Conservation (phyloP, 2,888 invertebrate species). For the Cremastinae sp. region DNA sequence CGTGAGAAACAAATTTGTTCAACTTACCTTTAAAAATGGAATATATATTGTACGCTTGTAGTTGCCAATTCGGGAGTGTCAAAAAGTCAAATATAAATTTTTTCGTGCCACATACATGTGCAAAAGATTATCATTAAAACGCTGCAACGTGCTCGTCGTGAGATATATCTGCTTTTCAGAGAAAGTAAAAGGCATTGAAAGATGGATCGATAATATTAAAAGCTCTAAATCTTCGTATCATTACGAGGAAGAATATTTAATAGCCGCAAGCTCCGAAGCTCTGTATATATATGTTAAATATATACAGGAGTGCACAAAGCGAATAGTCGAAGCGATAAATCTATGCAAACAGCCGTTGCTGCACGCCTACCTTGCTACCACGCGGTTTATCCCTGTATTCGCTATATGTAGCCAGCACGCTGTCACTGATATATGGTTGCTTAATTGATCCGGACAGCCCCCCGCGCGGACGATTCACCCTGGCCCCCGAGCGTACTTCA, state of each 20-base stretch:
- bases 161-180: too few species aligned
- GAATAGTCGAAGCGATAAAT: constrained; percentile 44
- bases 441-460: constrained; percentile 60
- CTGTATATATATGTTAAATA: too few species aligned
- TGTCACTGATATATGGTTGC: constrained; percentile 58
- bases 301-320: constrained; percentile 38
- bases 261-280: constrained; percentile 6
- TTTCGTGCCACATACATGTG: too few species aligned
- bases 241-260: constrained; percentile 11
- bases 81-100: too few species aligned
- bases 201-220: too few species aligned
- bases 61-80: too few species aligned
- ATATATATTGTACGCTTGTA: too few species aligned
- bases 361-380: constrained; percentile 41
- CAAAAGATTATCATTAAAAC: too few species aligned
- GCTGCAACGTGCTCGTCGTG: too few species aligned
- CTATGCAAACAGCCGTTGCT: constrained; percentile 40
- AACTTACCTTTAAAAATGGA: too few species aligned
- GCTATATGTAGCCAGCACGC: constrained; percentile 14
- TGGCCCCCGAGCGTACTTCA: constrained; percentile 40
- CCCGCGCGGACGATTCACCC: constrained; percentile 37
- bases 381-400: constrained; percentile 23
- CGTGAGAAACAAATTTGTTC: too few species aligned
- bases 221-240: constrained; percentile 11
- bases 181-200: too few species aligned